phyloP scores from a whole-genome alignment of 1,140 invertebrate genomes.

The Zaprionus taronus region DNA sequence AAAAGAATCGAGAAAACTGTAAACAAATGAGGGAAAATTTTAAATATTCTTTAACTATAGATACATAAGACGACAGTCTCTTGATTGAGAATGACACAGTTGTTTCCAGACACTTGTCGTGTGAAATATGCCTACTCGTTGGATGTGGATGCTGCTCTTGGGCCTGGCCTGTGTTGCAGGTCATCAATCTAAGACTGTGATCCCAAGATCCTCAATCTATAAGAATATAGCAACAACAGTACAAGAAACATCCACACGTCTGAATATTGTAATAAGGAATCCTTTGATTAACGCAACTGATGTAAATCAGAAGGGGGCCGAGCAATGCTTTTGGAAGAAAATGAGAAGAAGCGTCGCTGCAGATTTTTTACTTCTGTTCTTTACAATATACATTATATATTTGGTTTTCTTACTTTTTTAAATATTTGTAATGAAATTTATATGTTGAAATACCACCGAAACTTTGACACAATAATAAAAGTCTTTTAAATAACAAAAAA shows the following conservation, averaged over 20 bases:
- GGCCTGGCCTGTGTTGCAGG: background rate
- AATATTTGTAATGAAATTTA: background rate
- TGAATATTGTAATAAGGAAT: background rate
- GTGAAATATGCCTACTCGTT: background rate
- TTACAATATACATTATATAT: background rate
- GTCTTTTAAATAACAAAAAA: background rate
- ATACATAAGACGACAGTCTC: too few relatives aligned
- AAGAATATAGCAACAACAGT: background rate
- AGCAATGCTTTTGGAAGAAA: background rate
- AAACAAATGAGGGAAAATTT: background rate
- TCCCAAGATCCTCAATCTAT: background rate
- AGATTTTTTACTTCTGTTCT: background rate
- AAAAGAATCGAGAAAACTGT: background rate
- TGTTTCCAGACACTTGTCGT: constrained; percentile 4
- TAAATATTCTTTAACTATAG: background rate
- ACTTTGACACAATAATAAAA: background rate
- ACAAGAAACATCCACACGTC: background rate
- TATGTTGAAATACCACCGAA: background rate
- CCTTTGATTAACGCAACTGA: background rate
- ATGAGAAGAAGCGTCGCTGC: too few relatives aligned
- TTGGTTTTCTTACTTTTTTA: background rate
- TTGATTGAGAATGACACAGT: background rate
- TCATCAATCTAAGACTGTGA: background rate
- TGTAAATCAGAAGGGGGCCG: background rate
- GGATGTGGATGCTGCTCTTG: constrained; percentile 1